phyloP scores from a whole-genome alignment of 2,888 invertebrate genomes.

The Poecilus cupreus region DNA sequence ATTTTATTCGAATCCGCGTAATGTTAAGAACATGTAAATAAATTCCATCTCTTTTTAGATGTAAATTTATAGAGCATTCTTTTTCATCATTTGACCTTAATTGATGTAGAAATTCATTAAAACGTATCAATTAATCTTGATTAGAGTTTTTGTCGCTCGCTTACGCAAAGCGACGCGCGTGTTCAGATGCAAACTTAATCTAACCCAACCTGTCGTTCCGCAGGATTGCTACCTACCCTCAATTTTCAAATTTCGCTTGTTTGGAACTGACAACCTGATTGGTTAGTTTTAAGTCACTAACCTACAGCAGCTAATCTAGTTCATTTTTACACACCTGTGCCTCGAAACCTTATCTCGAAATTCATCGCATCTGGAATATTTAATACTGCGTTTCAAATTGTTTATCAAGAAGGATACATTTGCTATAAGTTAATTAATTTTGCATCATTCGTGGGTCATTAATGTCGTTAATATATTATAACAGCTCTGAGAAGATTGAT shows the following conservation, averaged over 20 bases:
- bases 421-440: too few relatives aligned
- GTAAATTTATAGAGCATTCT: slow-evolving; percentile 49
- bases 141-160: slow-evolving; percentile 36
- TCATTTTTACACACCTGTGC: background rate
- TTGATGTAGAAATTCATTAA: slow-evolving; percentile 49
- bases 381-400: background rate
- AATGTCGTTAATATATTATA: too few relatives aligned
- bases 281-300: slow-evolving; percentile 6
- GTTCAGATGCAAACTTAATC: background rate
- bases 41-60: slow-evolving; percentile 25
- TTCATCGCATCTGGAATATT: background rate
- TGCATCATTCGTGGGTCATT: too few relatives aligned
- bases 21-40: slow-evolving; percentile 42
- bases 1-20: slow-evolving; percentile 31
- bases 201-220: background rate
- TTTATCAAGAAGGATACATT: too few relatives aligned
- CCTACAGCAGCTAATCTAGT: background rate
- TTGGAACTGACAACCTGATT: background rate
- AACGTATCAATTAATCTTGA: slow-evolving; percentile 43
- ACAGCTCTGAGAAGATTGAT: background rate
- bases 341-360: background rate
- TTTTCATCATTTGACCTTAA: slow-evolving; percentile 50
- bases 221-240: background rate
- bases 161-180: slow-evolving; percentile 5
- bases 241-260: background rate